Conservation (phyloP, 1,140 invertebrate species). For the Drosophila rufa region DNA sequence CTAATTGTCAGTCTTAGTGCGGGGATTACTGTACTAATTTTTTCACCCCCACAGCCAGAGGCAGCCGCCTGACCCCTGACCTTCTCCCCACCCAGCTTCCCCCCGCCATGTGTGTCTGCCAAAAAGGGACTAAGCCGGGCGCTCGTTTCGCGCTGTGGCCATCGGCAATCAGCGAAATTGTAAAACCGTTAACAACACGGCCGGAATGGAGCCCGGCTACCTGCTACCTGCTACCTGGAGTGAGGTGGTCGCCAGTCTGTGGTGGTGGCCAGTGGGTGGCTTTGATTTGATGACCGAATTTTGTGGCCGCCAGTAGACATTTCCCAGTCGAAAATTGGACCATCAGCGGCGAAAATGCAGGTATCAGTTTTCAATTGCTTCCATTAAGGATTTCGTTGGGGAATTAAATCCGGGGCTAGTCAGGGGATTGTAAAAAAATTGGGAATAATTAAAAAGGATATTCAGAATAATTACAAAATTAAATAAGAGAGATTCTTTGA, state of each 20-base stretch:
- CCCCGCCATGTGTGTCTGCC: conserved; percentile 16
- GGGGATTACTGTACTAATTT: conserved; percentile 80
- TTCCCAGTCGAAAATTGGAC: conserved; percentile 2
- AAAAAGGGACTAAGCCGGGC: conserved; percentile 32
- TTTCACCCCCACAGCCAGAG: conserved; percentile 54
- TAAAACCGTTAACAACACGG: conserved; percentile 74
- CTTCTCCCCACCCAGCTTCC: too few species aligned
- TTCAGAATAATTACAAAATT: background rate
- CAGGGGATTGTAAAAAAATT: too few species aligned
- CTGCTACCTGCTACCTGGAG: background rate
- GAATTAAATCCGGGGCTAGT: background rate
- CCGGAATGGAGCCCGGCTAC: conserved; percentile 15
- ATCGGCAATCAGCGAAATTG: conserved; percentile 75
- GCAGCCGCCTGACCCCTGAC: background rate
- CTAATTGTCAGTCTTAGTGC: conserved; percentile 78
- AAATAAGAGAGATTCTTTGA: background rate
- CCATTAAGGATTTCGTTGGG: background rate
- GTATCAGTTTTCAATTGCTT: conserved; percentile 2
- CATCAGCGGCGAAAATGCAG: conserved; percentile 6
- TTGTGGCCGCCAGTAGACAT: conserved; percentile 10
- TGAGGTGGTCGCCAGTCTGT: too few species aligned
- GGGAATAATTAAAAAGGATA: background rate
- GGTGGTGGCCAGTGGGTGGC: background rate
- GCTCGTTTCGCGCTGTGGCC: conserved; percentile 40
- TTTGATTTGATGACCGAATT: conserved; percentile 21